These are phyloP conservation scores for Oscheius myriophilus DNA, from an alignment of 2,888 invertebrate species.

Conservation along the genomic window DNA sequence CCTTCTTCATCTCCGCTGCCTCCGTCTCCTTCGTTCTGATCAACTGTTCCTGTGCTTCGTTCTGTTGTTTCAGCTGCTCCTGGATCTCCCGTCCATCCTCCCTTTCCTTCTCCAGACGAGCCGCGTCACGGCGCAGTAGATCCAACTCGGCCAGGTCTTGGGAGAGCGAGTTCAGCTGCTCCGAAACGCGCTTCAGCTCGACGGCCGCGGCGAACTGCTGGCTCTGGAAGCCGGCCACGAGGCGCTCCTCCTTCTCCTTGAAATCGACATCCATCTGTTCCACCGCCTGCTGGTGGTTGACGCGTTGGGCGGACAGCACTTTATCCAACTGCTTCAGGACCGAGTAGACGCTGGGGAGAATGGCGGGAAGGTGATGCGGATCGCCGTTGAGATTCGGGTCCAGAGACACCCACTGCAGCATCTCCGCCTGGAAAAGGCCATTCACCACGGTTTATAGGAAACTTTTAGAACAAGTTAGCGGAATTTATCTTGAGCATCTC, in stretches of 20 bases:
- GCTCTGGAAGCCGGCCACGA: background rate
- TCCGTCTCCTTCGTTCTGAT: background rate
- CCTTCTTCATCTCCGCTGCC: background rate
- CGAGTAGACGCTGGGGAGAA: too few relatives aligned
- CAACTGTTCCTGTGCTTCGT: background rate
- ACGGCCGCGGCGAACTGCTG: background rate
- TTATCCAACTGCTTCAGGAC: too few relatives aligned
- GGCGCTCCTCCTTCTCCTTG: background rate
- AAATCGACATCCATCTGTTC: background rate
- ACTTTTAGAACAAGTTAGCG: too few relatives aligned
- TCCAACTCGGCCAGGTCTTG: background rate
- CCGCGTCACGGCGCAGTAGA: background rate
- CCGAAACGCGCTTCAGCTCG: background rate
- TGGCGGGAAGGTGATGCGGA: too few relatives aligned
- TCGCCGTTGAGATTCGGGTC: too few relatives aligned
- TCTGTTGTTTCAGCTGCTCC: background rate
- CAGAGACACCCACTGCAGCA: too few relatives aligned
- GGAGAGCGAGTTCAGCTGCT: too few relatives aligned
- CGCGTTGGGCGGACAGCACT: too few relatives aligned
- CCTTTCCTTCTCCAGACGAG: background rate
- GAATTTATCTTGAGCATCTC: too few relatives aligned
- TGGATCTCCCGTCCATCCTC: background rate
- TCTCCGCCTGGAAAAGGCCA: too few relatives aligned
- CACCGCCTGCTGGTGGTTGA: background rate
- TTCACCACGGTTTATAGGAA: too few relatives aligned